These are phyloP conservation scores for Leucoraja erinaceus DNA, from an alignment of 2,113 vertebrate genomes.

Conservation along the genomic window DNA sequence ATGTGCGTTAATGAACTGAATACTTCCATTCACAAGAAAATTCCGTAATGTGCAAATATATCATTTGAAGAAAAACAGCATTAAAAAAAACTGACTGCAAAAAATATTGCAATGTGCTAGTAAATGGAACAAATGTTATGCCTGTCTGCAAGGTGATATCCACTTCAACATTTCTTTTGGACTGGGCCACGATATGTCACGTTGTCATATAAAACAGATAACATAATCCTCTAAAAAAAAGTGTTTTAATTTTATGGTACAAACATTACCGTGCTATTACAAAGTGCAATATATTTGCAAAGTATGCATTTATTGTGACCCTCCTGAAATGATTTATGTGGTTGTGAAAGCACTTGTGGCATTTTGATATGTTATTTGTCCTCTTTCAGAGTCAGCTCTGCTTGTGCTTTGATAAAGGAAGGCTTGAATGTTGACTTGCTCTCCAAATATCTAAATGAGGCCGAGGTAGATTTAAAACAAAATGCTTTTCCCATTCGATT, in stretches of 20 bases:
- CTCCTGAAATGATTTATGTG: neutral
- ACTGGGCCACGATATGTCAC: neutral
- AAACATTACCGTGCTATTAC: neutral
- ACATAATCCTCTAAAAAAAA: neutral
- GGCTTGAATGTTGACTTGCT: neutral
- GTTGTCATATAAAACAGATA: neutral
- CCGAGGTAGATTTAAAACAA: neutral
- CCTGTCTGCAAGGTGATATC: neutral
- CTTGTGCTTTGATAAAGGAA: neutral
- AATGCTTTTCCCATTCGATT: neutral
- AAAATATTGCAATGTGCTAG: neutral
- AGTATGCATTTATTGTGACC: neutral
- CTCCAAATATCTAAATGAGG: neutral
- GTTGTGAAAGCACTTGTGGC: neutral
- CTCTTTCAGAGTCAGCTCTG: neutral
- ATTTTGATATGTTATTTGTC: neutral
- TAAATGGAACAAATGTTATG: neutral
- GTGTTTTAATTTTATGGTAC: neutral
- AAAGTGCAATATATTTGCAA: neutral
- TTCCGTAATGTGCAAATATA: neutral
- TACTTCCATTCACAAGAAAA: neutral
- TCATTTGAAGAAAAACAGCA: neutral
- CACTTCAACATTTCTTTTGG: neutral
- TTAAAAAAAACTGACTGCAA: neutral
- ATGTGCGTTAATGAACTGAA: conserved; percentile 14